Base-by-base conservation (phyloP, 2,888 invertebrate species). In the Kryphioiulus occultus region DNA sequence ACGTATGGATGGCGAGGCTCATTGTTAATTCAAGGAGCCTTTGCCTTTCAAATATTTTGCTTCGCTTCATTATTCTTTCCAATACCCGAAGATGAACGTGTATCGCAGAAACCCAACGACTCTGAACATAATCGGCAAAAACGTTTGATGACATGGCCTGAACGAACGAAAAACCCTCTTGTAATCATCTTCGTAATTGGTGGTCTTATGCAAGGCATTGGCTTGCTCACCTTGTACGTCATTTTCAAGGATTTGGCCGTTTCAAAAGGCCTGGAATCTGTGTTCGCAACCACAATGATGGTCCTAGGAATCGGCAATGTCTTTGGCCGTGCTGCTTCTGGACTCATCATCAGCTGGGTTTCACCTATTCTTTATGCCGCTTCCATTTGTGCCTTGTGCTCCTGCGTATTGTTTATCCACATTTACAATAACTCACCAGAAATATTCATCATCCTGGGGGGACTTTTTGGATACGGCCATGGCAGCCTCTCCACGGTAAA, bases 1-100 rank as follows among this genome's bases (percentile, higher is more conserved):
- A 59, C 44, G 78, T 68, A 85, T 39, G 86, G 86, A 4, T 86
- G 86, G 86, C 59, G 86, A 4, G 86, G 86, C 39, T 30, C 86
- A 2, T 32, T 86, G 68, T 22, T 86, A 19, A 30, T 86, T 17
- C 86, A 86, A 39, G 32, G 35, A 19, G 86, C 35, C 17, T 9
- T 59, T 59, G 59, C 59, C 19, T 59, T 59, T 59, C 59, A 59
- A 59, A 3, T 59, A 59, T 59, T 59, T 59, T n/a, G n/a, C n/a
- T n/a, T 59, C n/a, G 59, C n/a, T 22, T n/a, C 59, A n/a, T n/a
- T n/a, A 2, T 59, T n/a, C 59, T 59, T 59, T 22, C 59, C 84
- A 35, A 30, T 84, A 17, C 2, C 26, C 39, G n/a, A 84, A 1
- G 35, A 84, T 26, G 84, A 30, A 12, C 84, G 26, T 30, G 30